Conservation (phyloP, 1,140 invertebrate genomes). For the Bombus superbus region DNA sequence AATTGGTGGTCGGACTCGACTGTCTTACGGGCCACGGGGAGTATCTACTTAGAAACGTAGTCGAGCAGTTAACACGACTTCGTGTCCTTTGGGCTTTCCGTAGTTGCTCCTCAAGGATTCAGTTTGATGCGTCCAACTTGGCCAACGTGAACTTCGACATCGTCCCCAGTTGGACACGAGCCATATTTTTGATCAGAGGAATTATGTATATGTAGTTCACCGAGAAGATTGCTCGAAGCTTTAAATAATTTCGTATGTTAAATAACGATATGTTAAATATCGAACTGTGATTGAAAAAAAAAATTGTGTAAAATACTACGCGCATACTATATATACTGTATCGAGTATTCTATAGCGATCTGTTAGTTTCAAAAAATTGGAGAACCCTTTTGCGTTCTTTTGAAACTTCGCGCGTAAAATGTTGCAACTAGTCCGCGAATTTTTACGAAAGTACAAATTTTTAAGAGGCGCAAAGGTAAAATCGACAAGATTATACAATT, state of each 20-base stretch:
- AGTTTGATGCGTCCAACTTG: conserved; percentile 9
- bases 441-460: too few species aligned
- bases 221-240: not conserved
- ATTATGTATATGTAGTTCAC: not conserved
- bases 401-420: too few species aligned
- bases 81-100: conserved; percentile 6
- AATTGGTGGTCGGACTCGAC: conserved; percentile 14
- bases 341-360: too few species aligned
- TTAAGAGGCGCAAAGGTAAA: too few species aligned
- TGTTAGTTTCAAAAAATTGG: too few species aligned
- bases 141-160: not conserved
- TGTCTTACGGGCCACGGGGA: not conserved
- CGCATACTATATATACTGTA: not conserved
- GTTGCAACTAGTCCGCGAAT: too few species aligned
- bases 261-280: not conserved
- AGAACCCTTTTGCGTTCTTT: too few species aligned
- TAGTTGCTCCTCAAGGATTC: conserved; percentile 6
- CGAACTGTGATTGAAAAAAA: too few species aligned
- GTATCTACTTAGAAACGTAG: not conserved
- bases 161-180: too few species aligned
- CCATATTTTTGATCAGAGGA: not conserved
- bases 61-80: conserved; percentile 6
- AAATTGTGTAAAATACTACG: not conserved
- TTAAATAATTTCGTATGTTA: not conserved
- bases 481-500: too few species aligned